Evolutionary conservation across 2,797 vertebrate species (phyloP).

Genomic region (Buceros bicornis): DNA sequence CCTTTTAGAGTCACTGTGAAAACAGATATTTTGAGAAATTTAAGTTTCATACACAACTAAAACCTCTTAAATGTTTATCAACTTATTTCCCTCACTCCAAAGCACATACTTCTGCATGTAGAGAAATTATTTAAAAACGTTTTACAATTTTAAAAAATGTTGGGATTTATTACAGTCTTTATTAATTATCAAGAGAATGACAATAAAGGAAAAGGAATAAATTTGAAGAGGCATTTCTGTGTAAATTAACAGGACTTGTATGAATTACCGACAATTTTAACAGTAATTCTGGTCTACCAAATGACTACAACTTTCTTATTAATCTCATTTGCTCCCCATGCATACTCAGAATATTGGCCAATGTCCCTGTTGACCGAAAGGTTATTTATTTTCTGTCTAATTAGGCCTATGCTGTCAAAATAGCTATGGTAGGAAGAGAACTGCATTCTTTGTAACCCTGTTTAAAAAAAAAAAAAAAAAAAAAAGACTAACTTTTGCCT

Average conservation of each 20-base stretch:
- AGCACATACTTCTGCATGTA: neutral
- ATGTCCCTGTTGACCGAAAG: neutral
- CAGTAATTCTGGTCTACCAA: neutral
- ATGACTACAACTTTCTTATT: neutral
- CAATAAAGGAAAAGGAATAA: neutral
- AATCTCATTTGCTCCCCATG: neutral
- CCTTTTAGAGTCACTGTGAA: slow-evolving; percentile 80
- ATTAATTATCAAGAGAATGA: neutral
- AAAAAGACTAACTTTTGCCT: neutral
- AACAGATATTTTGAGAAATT: slow-evolving; percentile 19
- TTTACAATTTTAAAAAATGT: neutral
- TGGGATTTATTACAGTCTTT: neutral
- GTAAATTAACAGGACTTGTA: neutral
- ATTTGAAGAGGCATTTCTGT: neutral
- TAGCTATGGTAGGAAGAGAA: neutral
- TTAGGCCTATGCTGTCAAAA: neutral
- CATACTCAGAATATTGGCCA: neutral
- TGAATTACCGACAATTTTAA: neutral
- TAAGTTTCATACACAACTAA: neutral
- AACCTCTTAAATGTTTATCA: neutral
- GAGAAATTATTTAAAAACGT: neutral
- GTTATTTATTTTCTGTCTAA: neutral
- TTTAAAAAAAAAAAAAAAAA: neutral
- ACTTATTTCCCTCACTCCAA: neutral
- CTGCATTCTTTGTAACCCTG: neutral